These are phyloP conservation scores for Erannis defoliaria DNA, from an alignment of 2,888 invertebrate genomes.

Conservation along the genomic window DNA sequence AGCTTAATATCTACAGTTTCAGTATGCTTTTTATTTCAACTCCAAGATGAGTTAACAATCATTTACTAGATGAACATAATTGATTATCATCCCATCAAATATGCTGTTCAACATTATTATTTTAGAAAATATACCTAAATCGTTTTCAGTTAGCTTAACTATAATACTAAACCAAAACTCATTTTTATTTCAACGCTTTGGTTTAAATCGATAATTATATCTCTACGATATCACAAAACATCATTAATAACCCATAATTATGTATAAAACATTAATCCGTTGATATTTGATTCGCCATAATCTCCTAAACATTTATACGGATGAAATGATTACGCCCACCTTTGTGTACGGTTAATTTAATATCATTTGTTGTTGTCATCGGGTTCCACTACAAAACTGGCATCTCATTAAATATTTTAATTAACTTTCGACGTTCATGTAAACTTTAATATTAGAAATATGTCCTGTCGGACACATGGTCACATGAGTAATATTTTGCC, in stretches of 20 bases:
- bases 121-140: too few species aligned
- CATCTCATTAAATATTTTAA: slow-evolving; percentile 84
- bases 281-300: slow-evolving; percentile 22
- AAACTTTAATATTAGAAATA: slow-evolving; percentile 73
- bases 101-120: too few species aligned
- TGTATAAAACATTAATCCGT: slow-evolving; percentile 18
- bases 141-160: too few species aligned
- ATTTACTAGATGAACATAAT: too few species aligned
- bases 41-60: too few species aligned
- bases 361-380: slow-evolving; percentile 82
- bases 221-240: not conserved
- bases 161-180: not conserved
- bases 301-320: slow-evolving; percentile 58
- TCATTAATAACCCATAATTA: slow-evolving; percentile 12
- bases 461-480: slow-evolving; percentile 57
- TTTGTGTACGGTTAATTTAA: slow-evolving; percentile 74
- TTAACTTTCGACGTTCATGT: slow-evolving; percentile 77
- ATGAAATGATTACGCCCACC: slow-evolving; percentile 72
- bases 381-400: slow-evolving; percentile 69
- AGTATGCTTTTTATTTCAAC: too few species aligned
- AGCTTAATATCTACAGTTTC: too few species aligned
- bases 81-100: too few species aligned
- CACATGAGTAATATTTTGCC: slow-evolving; percentile 61
- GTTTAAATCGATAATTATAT: not conserved
- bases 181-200: not conserved